Conservation (phyloP, 2,888 invertebrate species). For the Drosophila stalkeri region DNA sequence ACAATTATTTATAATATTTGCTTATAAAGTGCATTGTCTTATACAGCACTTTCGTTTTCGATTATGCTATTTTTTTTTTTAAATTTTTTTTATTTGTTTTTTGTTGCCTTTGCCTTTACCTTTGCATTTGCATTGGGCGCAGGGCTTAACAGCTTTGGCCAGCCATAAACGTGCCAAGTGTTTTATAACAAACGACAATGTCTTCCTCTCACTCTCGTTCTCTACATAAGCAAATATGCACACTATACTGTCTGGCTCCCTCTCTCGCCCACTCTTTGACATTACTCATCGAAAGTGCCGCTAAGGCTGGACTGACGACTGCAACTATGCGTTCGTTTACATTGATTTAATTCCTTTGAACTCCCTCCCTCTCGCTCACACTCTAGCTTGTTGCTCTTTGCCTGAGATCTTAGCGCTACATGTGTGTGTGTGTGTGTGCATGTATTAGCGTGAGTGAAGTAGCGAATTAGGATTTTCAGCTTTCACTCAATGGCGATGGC, state of each 20-base stretch:
- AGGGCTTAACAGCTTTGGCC: conserved; percentile 31
- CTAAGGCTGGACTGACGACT: background rate
- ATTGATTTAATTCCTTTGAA: background rate
- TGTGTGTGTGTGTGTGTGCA: background rate
- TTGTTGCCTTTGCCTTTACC: conserved; percentile 6
- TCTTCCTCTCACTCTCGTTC: background rate
- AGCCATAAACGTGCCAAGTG: conserved; percentile 41
- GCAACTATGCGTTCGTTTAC: background rate
- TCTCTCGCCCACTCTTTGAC: background rate
- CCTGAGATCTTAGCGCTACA: background rate
- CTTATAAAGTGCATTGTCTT: conserved; percentile 14
- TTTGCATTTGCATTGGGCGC: conserved; percentile 25
- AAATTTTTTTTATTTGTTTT: background rate
- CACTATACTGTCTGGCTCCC: background rate
- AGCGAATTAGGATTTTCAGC: conserved; percentile 4
- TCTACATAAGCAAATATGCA: background rate
- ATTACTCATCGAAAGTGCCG: conserved; percentile 12
- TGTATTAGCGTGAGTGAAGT: background rate
- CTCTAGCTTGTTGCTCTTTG: background rate
- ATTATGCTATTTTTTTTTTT: conserved; percentile 6
- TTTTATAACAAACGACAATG: conserved; percentile 35
- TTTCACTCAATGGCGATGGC: conserved; percentile 33
- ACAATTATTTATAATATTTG: conserved; percentile 4
- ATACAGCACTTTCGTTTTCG: conserved; percentile 40
- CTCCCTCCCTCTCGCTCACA: background rate